Evolutionary conservation across 2,797 vertebrate species (phyloP).

Genomic region (Heliangelus exortis): DNA sequence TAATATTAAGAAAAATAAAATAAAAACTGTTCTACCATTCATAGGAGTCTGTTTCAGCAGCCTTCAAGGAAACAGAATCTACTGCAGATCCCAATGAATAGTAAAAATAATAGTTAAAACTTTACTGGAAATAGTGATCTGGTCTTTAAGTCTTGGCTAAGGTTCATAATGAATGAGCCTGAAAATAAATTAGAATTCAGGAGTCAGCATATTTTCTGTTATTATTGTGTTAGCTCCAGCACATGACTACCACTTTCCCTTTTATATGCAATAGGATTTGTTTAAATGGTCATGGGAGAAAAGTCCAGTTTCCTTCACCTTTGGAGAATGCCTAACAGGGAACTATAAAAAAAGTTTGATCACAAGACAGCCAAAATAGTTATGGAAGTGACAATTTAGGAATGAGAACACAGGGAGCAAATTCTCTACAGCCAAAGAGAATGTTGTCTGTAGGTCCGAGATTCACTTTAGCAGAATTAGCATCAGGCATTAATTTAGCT

Average conservation of each 20-base stretch:
- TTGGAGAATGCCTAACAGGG: background rate
- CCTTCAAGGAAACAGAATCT: background rate
- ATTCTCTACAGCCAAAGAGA: background rate
- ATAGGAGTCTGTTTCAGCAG: background rate
- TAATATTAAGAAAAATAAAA: background rate
- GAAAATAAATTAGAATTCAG: background rate
- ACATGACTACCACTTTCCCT: background rate
- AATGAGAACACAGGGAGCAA: constrained; percentile 7
- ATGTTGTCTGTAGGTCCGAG: background rate
- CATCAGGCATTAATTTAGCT: constrained; percentile 11
- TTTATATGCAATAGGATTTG: background rate
- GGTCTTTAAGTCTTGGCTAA: background rate
- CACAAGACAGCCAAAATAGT: background rate
- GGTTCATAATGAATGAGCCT: background rate
- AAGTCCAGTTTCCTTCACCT: background rate
- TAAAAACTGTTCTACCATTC: background rate
- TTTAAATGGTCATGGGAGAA: background rate
- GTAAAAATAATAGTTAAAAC: background rate
- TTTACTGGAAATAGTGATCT: background rate
- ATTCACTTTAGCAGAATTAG: constrained; percentile 4
- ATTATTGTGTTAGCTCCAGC: background rate
- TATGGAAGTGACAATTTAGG: background rate
- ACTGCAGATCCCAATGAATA: background rate
- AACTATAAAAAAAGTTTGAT: background rate
- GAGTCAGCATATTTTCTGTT: background rate